Conservation (phyloP, 1,140 invertebrate genomes). For the Magallana angulata region DNA sequence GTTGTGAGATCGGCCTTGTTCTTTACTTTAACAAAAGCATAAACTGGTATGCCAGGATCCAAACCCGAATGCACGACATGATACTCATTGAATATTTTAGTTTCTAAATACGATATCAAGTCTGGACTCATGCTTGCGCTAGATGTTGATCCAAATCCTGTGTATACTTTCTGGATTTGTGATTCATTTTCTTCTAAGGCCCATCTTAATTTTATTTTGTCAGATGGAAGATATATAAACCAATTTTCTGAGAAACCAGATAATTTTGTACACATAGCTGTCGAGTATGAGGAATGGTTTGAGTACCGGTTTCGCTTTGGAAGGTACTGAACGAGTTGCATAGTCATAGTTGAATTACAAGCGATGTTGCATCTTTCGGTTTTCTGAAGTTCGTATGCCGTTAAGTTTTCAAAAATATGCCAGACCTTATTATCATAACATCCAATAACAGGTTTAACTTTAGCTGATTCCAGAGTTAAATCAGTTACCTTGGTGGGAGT, state of each 20-base stretch:
- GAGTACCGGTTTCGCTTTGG: background rate
- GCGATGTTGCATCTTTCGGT: background rate
- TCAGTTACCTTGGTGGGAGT: constrained; percentile 45
- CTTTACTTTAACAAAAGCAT: constrained; percentile 53
- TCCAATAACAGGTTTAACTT: constrained; percentile 35
- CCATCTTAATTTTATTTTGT: constrained; percentile 53
- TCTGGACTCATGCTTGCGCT: background rate
- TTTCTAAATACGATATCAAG: constrained; percentile 47
- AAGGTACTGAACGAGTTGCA: constrained; percentile 1
- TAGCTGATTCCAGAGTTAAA: constrained; percentile 47
- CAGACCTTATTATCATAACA: constrained; percentile 46
- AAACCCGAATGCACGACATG: constrained; percentile 53
- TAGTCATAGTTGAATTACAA: constrained; percentile 10
- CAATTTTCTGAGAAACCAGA: background rate
- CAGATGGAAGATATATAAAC: constrained; percentile 57
- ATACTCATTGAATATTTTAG: constrained; percentile 45
- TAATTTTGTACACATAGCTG: background rate
- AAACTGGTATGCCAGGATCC: constrained; percentile 54
- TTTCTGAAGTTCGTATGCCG: background rate
- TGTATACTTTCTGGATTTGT: constrained; percentile 52
- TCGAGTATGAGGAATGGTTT: background rate
- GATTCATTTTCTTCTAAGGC: constrained; percentile 42
- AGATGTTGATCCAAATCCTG: constrained; percentile 49
- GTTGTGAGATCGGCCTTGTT: constrained; percentile 62
- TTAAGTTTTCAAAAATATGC: constrained; percentile 43